A percentile compares a stretch with the other conserved stretches of the same genome.
phyloP scores from a whole-genome alignment of 2,888 invertebrate species.

The Eristalis intricaria region DNA sequence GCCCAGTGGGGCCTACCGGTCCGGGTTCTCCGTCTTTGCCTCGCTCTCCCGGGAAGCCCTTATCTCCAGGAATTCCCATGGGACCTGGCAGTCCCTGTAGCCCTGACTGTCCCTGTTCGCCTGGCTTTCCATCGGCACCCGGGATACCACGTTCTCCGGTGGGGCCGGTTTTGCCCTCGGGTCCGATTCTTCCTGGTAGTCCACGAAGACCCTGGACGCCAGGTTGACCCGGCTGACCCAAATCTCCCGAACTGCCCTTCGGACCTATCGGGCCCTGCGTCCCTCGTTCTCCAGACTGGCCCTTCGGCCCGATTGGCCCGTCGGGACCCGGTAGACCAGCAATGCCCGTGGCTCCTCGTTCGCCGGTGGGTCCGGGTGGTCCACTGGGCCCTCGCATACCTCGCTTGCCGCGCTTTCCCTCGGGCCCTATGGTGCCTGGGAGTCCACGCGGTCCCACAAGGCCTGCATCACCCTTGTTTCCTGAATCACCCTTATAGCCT shows the following conservation, averaged over 20 bases:
- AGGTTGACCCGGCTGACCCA: conserved; percentile 84
- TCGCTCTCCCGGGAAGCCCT: conserved; percentile 87
- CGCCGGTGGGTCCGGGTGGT: conserved; percentile 85
- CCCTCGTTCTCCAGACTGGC: conserved; percentile 88
- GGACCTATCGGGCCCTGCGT: conserved; percentile 85
- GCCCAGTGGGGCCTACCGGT: conserved; percentile 88
- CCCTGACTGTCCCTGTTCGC: conserved; percentile 91
- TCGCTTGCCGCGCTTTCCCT: conserved; percentile 90
- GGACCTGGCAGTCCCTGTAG: conserved; percentile 90
- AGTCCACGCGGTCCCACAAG: conserved; percentile 88
- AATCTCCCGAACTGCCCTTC: conserved; percentile 85
- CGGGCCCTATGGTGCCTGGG: conserved; percentile 88
- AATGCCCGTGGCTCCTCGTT: conserved; percentile 83
- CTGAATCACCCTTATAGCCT: conserved; percentile 90
- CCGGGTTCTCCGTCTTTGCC: conserved; percentile 89
- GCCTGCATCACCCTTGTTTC: conserved; percentile 89
- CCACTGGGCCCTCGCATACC: conserved; percentile 90
- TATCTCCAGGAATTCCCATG: conserved; percentile 86
- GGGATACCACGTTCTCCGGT: conserved; percentile 88
- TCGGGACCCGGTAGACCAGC: conserved; percentile 89
- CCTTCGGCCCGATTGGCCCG: conserved; percentile 90
- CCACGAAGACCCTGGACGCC: conserved; percentile 85
- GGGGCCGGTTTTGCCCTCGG: conserved; percentile 86
- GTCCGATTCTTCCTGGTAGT: conserved; percentile 86
- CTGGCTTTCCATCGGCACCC: conserved; percentile 92